These are phyloP conservation scores for Lamprotornis superbus DNA, from an alignment of 2,113 vertebrate genomes.

Conservation along the genomic window DNA sequence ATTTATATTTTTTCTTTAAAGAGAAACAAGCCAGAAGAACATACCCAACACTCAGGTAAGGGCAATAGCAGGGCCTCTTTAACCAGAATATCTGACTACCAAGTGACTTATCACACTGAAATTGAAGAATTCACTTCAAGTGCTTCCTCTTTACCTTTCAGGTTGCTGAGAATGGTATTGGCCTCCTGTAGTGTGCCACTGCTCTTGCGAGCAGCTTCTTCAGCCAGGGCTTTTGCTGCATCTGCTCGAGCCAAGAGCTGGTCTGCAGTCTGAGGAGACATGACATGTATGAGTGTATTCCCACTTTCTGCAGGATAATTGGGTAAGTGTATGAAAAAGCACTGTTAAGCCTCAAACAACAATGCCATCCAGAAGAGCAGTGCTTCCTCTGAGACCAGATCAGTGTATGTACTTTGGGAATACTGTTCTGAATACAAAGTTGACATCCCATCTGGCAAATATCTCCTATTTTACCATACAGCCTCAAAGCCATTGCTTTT, in stretches of 20 bases:
- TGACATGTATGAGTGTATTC: background rate
- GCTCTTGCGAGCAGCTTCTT: conserved; percentile 91
- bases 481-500: background rate
- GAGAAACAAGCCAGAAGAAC: background rate
- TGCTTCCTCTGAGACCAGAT: background rate
- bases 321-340: background rate
- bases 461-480: background rate
- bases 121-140: background rate
- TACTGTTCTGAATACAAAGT: background rate
- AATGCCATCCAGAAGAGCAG: fast-evolving
- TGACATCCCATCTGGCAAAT: background rate
- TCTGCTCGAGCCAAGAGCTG: conserved; percentile 94
- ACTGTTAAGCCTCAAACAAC: background rate
- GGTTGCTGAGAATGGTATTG: conserved; percentile 86
- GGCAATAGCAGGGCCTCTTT: background rate
- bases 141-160: conserved; percentile 80
- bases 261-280: conserved; percentile 87
- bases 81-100: background rate
- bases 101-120: background rate
- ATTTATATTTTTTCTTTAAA: background rate
- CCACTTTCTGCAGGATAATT: background rate
- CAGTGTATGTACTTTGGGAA: background rate
- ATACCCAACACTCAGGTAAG: background rate
- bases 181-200: conserved; percentile 88
- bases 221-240: conserved; percentile 92